Evolutionary conservation across 2,888 invertebrate genomes (phyloP).

Genomic region (Aspidapion aeneum): DNA sequence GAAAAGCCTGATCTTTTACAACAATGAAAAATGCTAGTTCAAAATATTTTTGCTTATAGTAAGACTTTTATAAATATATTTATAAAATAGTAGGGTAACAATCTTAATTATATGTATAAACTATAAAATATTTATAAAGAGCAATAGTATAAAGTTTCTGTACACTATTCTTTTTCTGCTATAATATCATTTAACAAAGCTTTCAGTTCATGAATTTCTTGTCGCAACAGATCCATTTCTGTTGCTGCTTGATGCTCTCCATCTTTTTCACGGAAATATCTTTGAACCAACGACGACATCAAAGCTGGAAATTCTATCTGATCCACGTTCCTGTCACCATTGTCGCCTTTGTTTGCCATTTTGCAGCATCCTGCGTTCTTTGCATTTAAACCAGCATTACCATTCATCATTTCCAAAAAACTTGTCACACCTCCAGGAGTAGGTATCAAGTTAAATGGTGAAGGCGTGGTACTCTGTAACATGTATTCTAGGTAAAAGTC

Average conservation of each 20-base stretch:
- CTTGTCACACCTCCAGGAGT: constrained; percentile 52
- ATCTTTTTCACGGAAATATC: constrained; percentile 56
- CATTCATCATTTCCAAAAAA: constrained; percentile 51
- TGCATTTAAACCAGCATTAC: constrained; percentile 23
- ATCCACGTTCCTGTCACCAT: constrained; percentile 21
- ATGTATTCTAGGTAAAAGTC: constrained; percentile 72
- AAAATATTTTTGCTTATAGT: too few species aligned
- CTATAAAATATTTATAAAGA: too few species aligned
- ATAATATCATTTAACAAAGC: constrained; percentile 39
- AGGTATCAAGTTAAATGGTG: constrained; percentile 69
- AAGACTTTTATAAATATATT: too few species aligned
- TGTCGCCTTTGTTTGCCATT: neutral
- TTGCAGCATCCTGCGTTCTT: constrained; percentile 40
- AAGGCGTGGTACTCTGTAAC: constrained; percentile 64
- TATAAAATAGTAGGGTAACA: too few species aligned
- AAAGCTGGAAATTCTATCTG: constrained; percentile 52
- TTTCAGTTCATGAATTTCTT: constrained; percentile 49
- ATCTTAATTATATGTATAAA: too few species aligned
- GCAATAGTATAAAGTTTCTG: too few species aligned
- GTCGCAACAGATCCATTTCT: constrained; percentile 49
- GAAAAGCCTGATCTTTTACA: too few species aligned
- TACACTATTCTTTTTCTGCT: constrained; percentile 29
- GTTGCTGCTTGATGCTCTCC: constrained; percentile 42
- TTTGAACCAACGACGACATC: constrained; percentile 57
- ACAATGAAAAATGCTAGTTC: too few species aligned